Evolutionary conservation across 2,113 vertebrate genomes (phyloP).

Genomic region (Oplegnathus fasciatus): DNA sequence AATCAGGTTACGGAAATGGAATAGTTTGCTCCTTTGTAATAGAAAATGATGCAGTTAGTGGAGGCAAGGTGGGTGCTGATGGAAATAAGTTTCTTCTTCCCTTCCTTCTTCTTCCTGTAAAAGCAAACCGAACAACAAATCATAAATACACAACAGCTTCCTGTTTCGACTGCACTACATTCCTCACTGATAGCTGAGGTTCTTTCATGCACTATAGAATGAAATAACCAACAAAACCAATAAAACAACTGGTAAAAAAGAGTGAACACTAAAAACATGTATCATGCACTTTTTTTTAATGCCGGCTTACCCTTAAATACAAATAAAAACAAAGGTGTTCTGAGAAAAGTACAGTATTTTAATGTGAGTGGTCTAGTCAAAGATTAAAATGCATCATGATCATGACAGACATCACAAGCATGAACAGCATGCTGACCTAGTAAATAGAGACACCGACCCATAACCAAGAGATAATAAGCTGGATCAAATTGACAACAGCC

Average conservation of each 20-base stretch:
- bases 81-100: constrained; percentile 16
- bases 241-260: neutral
- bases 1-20: constrained; percentile 45
- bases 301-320: neutral
- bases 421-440: neutral
- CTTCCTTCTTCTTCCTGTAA: neutral
- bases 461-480: constrained; percentile 28
- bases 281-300: neutral
- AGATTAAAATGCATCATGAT: neutral
- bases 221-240: neutral
- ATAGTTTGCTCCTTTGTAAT: constrained; percentile 25
- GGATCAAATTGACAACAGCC: constrained; percentile 32
- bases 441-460: neutral
- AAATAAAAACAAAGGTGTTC: neutral
- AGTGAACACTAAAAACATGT: neutral
- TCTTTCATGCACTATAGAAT: neutral
- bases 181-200: neutral
- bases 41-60: constrained; percentile 29
- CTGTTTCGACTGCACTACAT: neutral
- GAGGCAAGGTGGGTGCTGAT: constrained; percentile 9
- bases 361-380: neutral
- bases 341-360: neutral
- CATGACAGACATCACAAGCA: neutral
- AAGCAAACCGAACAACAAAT: constrained; percentile 4
- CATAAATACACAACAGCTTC: neutral